phyloP scores from a whole-genome alignment of 2,113 vertebrate genomes.

The Pan troglodytes region NHGRI_mPanTro3-v2.1_pri NC_072408.2:48704001-48704500 shows the following conservation, averaged over 20 bases:
- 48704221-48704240: neutral
- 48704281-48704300: neutral
- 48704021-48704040: neutral
- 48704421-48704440: neutral
- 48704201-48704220: constrained; percentile 53
- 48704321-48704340: neutral
- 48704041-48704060: neutral
- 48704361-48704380: neutral
- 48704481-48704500: neutral
- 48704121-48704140: neutral
- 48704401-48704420: neutral
- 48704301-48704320: constrained; percentile 29
- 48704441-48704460: neutral
- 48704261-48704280: neutral
- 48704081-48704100: neutral
- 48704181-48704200: constrained; percentile 35
- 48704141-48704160: neutral
- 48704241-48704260: neutral
- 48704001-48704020: neutral
- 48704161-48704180: neutral
- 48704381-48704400: neutral
- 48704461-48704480: neutral
- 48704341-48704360: neutral
- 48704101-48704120: neutral
- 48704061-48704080: neutral